Base-by-base conservation (phyloP, 2,888 invertebrate genomes). In the Pristionchus arcanus region DNA sequence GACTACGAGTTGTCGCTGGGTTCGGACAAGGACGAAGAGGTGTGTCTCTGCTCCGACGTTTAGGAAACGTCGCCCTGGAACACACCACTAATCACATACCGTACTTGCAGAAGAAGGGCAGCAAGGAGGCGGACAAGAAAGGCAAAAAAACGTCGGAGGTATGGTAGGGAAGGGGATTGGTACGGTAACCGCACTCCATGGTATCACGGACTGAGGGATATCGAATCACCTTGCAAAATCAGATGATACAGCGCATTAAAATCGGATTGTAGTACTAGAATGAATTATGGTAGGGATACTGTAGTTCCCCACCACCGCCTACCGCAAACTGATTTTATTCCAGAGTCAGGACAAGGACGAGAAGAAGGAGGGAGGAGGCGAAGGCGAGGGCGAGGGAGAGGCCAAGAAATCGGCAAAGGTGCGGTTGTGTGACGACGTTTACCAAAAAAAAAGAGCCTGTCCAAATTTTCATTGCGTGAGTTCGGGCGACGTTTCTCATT, bases 1-100 rank as follows among this genome's bases (percentile, higher is more conserved):
- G 83, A 83, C 21, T 83, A 83, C 55, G 53, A 83, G 25, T 28
- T 83, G 31, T 49, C 49, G 34, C 31, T 83, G 53, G 83, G 53
- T 16, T 49, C 49, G 19, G 83, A 83, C 31, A 83, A 83, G 28
- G 83, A 53, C 55, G 53, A 83, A 3, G 83, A 83, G 28, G 83
- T 77, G 25, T 31, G 42, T 42, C 34, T 2, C 34, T 42, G 11
- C 16, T 11, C 42, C 11, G 77, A 42, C 31, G 71, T 71, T 34
- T 71, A 34, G 21, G 42, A 77, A 77, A 25, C 77, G 25, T 71
- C 37, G 37, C 42, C 34, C 71, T 7, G 13, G 4, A 71, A 2
- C 15, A 25, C 25, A 77, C 77, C 9, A 21, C 42, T 25, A 9
- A 42, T 11, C 0, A 19, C 25, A 71, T 74, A 74, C 37, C 37